These are phyloP conservation scores for Ispidina lecontei DNA, from an alignment of 2,797 vertebrate species.

Conservation along the genomic window DNA sequence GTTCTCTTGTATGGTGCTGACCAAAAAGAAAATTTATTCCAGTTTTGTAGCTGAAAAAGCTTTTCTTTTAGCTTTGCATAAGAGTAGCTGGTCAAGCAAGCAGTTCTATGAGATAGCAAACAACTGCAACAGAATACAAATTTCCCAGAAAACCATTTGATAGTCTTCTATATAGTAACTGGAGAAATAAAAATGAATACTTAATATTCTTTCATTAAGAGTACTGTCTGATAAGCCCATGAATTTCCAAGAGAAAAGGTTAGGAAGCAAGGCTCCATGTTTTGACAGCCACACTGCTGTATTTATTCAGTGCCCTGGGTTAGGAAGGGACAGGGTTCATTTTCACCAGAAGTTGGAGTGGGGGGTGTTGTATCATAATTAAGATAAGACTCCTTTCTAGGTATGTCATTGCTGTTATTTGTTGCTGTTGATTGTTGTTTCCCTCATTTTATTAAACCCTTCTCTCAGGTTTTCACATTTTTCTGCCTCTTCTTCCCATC, in stretches of 20 bases:
- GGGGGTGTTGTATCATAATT: too few relatives aligned
- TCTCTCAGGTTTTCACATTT: too few relatives aligned
- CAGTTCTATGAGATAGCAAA: not conserved
- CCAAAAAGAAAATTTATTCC: conserved; percentile 1
- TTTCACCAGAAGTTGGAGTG: too few relatives aligned
- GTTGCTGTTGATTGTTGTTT: too few relatives aligned
- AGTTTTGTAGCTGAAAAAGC: not conserved
- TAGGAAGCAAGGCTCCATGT: not conserved
- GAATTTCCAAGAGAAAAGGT: not conserved
- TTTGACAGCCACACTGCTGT: not conserved
- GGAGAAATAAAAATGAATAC: not conserved
- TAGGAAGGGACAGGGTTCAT: too few relatives aligned
- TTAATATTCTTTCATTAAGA: not conserved
- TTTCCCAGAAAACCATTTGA: not conserved
- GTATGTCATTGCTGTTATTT: too few relatives aligned
- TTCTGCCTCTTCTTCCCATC: too few relatives aligned
- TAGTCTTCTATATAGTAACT: not conserved
- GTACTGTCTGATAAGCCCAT: not conserved
- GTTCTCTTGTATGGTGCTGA: not conserved
- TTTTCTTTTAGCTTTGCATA: not conserved
- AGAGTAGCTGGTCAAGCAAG: not conserved
- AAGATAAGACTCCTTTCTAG: too few relatives aligned
- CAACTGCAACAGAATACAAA: not conserved
- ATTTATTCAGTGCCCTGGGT: not conserved
- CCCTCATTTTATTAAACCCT: too few relatives aligned